Evolutionary conservation across 2,888 invertebrate species (phyloP), one percentile per base, ranked within the genome.

Genomic region (Drosophila mettleri): DNA sequence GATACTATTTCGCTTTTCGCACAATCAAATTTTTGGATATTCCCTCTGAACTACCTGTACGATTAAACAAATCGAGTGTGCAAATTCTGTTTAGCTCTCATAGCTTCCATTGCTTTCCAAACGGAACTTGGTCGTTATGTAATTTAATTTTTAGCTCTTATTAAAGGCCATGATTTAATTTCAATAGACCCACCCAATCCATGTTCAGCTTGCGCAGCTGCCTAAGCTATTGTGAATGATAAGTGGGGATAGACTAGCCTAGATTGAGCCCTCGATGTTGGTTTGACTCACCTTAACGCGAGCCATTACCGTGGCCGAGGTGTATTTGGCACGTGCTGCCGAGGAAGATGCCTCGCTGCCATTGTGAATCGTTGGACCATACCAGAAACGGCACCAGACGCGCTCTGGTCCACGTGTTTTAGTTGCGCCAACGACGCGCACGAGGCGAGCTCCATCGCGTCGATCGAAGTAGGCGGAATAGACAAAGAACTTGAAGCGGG

Each of bases 381-480:
- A 94, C 96, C 96, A 96, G 68, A 97, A 92, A 16, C 96, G 94
- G 86, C 97, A 97, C 93, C 95, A 94, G 18, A 97, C 97, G 12
- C 95, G 93, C 89, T 97, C 97, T 0, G 96, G 95, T 3, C 95
- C 95, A 52, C 97, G 94, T 1, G 98, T 98, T 93, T 96, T 96
- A 1, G 98, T 97, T 10, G 97, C 97, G 12, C 97, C 97, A 76
- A 98, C 95, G 63, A 98, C 94, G 45, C 98, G 94, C 51, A 98
- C 94, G 71, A 94, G 93, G 60, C 95, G 94, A 6, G 90, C 86
- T 48, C 94, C 94, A 80, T 93, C 93, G 77, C 97, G 94, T 52
- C 95, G 94, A 93, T 98, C 98, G 90, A 95, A 96, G 91, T 96
- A 98, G 52, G 98, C 98, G 10, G 98, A 97, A 91, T 97, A 98